Conservation (phyloP, 2,797 vertebrate genomes). For the Pagetopsis macropterus region DNA sequence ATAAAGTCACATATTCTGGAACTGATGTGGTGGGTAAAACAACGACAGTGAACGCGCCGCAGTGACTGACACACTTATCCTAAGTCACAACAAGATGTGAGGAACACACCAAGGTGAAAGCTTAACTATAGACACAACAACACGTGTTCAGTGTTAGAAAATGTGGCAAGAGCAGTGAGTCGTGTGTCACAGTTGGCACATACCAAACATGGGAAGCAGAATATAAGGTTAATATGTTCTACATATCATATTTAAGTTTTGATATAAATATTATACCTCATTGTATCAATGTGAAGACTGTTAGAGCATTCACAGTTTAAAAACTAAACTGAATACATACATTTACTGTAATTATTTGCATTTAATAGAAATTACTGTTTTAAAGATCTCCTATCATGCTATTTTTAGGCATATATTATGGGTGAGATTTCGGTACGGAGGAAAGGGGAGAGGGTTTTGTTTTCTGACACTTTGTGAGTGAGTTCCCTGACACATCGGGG, state of each 20-base stretch:
- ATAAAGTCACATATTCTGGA: neutral
- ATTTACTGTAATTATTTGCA: neutral
- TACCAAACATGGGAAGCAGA: neutral
- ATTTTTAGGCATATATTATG: no score
- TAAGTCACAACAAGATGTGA: conserved; percentile 34
- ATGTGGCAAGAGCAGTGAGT: conserved; percentile 6
- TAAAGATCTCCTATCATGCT: no score
- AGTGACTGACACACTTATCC: conserved; percentile 38
- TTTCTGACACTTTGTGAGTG: no score
- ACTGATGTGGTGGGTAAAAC: neutral
- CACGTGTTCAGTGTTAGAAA: conserved; percentile 23
- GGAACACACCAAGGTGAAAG: conserved; percentile 50
- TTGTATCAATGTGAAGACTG: neutral
- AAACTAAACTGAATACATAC: neutral
- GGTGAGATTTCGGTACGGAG: no score
- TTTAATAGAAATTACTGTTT: neutral
- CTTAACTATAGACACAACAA: conserved; percentile 26
- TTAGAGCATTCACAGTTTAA: neutral
- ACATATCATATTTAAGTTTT: neutral
- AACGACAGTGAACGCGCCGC: conserved; percentile 16
- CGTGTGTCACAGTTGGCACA: neutral
- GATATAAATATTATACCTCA: neutral
- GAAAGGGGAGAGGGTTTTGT: no score
- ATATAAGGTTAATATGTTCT: neutral
- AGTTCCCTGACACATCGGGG: no score